These are phyloP conservation scores for Bicyclus anynana DNA, from an alignment of 1,140 invertebrate genomes.

Conservation along the genomic window DNA sequence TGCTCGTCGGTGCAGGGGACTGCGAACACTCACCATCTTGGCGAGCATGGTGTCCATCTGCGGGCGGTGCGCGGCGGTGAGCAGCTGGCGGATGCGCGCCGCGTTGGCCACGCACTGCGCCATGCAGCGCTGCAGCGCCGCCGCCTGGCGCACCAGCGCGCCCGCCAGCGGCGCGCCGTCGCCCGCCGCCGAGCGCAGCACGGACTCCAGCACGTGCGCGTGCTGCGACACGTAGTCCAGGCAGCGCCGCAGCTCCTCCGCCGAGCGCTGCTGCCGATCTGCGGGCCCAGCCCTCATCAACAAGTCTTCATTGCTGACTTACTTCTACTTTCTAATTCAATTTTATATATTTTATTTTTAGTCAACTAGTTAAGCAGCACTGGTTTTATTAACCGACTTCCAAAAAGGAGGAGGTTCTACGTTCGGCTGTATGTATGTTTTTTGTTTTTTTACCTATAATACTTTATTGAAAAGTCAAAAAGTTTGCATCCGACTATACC, in stretches of 20 bases:
- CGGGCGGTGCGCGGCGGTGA: conserved; percentile 56
- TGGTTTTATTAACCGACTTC: too few species aligned
- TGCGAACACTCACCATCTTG: conserved; percentile 53
- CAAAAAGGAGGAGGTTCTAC: too few species aligned
- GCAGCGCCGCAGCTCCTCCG: conserved; percentile 58
- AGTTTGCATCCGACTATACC: too few species aligned
- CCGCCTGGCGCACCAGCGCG: conserved; percentile 54
- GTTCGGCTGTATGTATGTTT: too few species aligned
- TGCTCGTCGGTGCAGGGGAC: too few species aligned
- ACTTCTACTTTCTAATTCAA: too few species aligned
- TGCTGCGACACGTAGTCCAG: conserved; percentile 66
- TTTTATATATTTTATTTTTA: too few species aligned
- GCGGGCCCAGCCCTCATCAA: too few species aligned
- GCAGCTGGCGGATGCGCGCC: conserved; percentile 52
- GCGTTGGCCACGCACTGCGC: conserved; percentile 66
- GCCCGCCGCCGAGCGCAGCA: conserved; percentile 44
- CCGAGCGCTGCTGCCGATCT: conserved; percentile 63
- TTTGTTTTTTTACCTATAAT: too few species aligned
- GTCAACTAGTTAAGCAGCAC: too few species aligned
- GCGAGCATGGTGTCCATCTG: conserved; percentile 69
- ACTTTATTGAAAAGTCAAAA: too few species aligned
- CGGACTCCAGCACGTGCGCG: conserved; percentile 58
- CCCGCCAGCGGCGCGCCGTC: conserved; percentile 51
- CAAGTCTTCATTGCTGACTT: too few species aligned
- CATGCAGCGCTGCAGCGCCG: conserved; percentile 67